Percentiles rank a stretch among this genome's conserved stretches.
Evolutionary conservation across 1,140 invertebrate species (phyloP).

Genomic region (Drosophila kikkawai): DNA sequence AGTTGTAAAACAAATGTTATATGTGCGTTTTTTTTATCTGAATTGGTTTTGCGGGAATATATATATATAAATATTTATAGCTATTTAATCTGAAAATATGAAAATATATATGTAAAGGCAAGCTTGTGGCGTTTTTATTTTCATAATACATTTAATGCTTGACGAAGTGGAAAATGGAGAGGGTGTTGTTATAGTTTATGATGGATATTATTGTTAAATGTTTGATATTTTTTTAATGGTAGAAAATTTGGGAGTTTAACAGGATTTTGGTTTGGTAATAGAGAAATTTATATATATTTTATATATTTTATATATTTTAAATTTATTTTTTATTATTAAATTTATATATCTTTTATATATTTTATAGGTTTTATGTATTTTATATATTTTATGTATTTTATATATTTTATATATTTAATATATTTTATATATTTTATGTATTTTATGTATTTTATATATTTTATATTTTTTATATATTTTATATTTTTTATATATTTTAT

Average conservation of each 20-base stretch:
- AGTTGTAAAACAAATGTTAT: slow-evolving; percentile 7
- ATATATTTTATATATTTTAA: not conserved
- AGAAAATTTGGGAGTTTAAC: not conserved
- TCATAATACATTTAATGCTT: slow-evolving; percentile 8
- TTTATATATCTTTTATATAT: not conserved
- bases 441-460: not conserved
- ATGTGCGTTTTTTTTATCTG: slow-evolving; percentile 3
- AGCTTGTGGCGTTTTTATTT: not conserved
- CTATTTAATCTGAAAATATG: not conserved
- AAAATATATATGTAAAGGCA: not conserved
- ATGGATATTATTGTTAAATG: not conserved
- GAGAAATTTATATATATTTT: not conserved
- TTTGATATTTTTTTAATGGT: not conserved
- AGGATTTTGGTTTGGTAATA: too few relatives aligned
- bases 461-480: too few relatives aligned
- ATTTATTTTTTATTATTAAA: too few relatives aligned
- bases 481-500: not conserved
- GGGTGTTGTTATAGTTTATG: not conserved
- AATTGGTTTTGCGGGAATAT: not conserved
- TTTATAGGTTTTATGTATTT: not conserved
- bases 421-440: not conserved
- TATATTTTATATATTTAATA: too few relatives aligned
- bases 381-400: not conserved
- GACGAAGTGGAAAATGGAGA: not conserved
- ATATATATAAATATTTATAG: not conserved